Evolutionary conservation across 2,888 invertebrate genomes (phyloP).

Genomic region (Athrips mouffetella): DNA sequence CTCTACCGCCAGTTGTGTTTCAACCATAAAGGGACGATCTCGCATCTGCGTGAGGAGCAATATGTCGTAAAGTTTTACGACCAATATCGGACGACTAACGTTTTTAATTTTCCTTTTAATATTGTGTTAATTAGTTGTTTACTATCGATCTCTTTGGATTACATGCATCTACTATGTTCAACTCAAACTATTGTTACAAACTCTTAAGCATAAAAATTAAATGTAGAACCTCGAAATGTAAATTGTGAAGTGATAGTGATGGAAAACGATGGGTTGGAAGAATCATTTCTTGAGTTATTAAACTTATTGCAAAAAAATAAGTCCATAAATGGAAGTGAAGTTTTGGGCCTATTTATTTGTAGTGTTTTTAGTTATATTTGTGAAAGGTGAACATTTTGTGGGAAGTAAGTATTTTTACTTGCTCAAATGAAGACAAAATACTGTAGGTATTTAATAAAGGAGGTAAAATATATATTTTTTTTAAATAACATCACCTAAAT

Average conservation of each 20-base stretch:
- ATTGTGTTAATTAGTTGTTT: too few species aligned
- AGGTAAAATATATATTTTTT: neutral
- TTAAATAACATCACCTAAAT: neutral
- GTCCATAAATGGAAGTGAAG: slow-evolving; percentile 73
- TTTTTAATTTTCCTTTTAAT: neutral
- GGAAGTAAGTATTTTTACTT: slow-evolving; percentile 59
- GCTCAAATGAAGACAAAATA: too few species aligned
- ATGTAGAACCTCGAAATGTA: neutral
- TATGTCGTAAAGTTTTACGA: slow-evolving; percentile 38
- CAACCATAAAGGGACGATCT: slow-evolving; percentile 34
- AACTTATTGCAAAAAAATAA: slow-evolving; percentile 40
- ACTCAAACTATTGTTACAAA: too few species aligned
- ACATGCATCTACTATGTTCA: too few species aligned
- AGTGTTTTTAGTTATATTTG: slow-evolving; percentile 43
- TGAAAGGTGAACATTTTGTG: slow-evolving; percentile 44
- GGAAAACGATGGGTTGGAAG: slow-evolving; percentile 56
- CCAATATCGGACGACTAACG: slow-evolving; percentile 2
- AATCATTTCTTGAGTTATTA: slow-evolving; percentile 44
- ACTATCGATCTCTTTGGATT: too few species aligned
- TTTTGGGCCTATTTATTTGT: slow-evolving; percentile 56
- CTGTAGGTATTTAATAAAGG: too few species aligned
- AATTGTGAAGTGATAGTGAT: slow-evolving; percentile 45
- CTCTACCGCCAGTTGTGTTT: slow-evolving; percentile 39
- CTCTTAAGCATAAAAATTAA: too few species aligned
- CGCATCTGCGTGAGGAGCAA: slow-evolving; percentile 25